phyloP scores from a whole-genome alignment of 1,140 invertebrate species.

The Drosophila prosaltans region DNA sequence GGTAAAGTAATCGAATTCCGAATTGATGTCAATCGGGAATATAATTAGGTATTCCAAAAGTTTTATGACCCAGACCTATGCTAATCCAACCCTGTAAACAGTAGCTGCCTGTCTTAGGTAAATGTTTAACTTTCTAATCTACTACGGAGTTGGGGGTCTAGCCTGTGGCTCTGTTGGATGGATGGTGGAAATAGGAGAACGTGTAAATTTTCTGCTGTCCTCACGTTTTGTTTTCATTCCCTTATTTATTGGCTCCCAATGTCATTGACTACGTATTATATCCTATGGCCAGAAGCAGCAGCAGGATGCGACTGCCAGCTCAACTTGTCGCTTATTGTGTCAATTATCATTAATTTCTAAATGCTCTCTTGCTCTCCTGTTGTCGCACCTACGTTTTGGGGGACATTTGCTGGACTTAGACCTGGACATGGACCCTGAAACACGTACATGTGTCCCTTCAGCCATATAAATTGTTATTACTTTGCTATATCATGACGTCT shows the following conservation, averaged over 20 bases:
- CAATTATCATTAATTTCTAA: conserved; percentile 80
- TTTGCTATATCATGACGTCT: conserved; percentile 59
- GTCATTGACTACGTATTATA: conserved; percentile 64
- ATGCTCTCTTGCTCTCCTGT: conserved; percentile 69
- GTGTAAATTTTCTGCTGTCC: conserved; percentile 48
- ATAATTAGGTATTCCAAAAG: too few relatives aligned
- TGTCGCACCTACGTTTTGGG: conserved; percentile 64
- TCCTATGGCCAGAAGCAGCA: conserved; percentile 38
- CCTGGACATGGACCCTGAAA: conserved; percentile 32
- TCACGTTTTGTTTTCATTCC: conserved; percentile 66
- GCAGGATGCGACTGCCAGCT: conserved; percentile 42
- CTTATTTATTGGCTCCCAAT: conserved; percentile 79
- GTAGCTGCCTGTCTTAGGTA: background rate
- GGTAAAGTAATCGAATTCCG: too few relatives aligned
- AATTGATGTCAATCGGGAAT: too few relatives aligned
- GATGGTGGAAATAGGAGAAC: conserved; percentile 4
- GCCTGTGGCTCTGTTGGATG: background rate
- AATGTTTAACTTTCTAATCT: conserved; percentile 19
- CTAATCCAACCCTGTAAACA: background rate
- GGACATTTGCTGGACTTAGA: conserved; percentile 28
- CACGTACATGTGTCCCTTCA: conserved; percentile 48
- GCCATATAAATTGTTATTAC: conserved; percentile 76
- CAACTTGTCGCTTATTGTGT: conserved; percentile 80
- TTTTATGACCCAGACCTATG: background rate
- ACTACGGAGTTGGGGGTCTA: background rate